Evolutionary conservation across 2,888 invertebrate genomes (phyloP), one percentile per base, ranked within the genome.

Genomic region (Eupithecia inturbata): DNA sequence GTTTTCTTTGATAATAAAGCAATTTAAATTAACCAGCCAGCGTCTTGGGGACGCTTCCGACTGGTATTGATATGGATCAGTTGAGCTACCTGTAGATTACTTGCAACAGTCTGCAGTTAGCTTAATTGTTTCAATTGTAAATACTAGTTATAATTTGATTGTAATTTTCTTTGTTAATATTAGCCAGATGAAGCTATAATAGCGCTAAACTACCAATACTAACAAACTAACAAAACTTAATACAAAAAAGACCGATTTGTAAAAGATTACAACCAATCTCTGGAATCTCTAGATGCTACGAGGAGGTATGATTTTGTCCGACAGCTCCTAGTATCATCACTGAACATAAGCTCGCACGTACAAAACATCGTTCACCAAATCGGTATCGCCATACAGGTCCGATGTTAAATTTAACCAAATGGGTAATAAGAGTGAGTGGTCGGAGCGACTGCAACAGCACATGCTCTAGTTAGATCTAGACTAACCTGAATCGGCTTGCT

Each of bases 321-420:
- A 53, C 22, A 57, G 57, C 26, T n/a, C 10, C 57, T 57, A 26
- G 57, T 62, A 62, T 31, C 62, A 10, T 60, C 19, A 66, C 64
- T 28, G 39, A 41, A 49, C 16, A 7, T 36, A 19, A 62, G 33
- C 12, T 41, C 41, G n/a, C 33, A 71, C 64, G 49, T 69, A 62
- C 71, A 71, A 62, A 28, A 62, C 49, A 49, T 73, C 66, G 75
- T 71, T 68, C 71, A 66, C 72, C 33, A 68, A 73, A 80, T 79
- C 78, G 68, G 74, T 78, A 81, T 74, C 79, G 77, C 80, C 76
- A 81, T 81, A 81, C 82, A 84, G 81, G 84, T 84, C 84, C 85
- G 81, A 85, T 88, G 87, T 87, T 89, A 89, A 89, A 90, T 90
- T 89, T 87, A 88, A 86, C 88, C 90, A 90, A 91, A 91, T 91